Conservation (phyloP, 1,140 invertebrate species). For the Leguminivora glycinivorella region DNA sequence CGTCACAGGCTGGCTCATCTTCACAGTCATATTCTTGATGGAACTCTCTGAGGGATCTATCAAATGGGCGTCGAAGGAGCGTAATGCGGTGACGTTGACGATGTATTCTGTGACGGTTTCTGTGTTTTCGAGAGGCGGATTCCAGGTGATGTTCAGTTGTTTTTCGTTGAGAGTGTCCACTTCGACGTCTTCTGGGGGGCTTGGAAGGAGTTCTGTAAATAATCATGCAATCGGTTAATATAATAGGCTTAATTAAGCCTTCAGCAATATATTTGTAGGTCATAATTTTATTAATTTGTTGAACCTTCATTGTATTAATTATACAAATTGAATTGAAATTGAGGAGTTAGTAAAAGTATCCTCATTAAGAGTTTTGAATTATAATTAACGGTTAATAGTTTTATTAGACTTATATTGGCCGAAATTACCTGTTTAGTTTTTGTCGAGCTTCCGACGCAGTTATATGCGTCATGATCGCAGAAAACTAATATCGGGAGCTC, state of each 20-base stretch:
- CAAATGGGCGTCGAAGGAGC: slow-evolving; percentile 82
- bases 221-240: slow-evolving; percentile 22
- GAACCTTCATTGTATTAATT: too few relatives aligned
- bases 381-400: too few relatives aligned
- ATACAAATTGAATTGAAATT: too few relatives aligned
- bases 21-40: slow-evolving; percentile 47
- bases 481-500: too few relatives aligned
- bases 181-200: slow-evolving; percentile 84
- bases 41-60: slow-evolving; percentile 74
- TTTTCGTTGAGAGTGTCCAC: slow-evolving; percentile 85
- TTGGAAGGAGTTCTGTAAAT: slow-evolving; percentile 85
- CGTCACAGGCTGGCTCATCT: slow-evolving; percentile 52
- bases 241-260: not conserved
- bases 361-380: too few relatives aligned
- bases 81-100: slow-evolving; percentile 85
- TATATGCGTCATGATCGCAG: too few relatives aligned
- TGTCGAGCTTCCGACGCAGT: too few relatives aligned
- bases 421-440: too few relatives aligned
- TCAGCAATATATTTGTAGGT: too few relatives aligned
- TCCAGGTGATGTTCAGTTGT: slow-evolving; percentile 85
- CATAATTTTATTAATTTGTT: too few relatives aligned
- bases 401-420: too few relatives aligned
- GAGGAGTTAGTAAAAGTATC: too few relatives aligned
- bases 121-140: slow-evolving; percentile 80
- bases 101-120: slow-evolving; percentile 84